Evolutionary conservation across 2,888 invertebrate genomes (phyloP).

Genomic region (Saturnia pavonia): DNA sequence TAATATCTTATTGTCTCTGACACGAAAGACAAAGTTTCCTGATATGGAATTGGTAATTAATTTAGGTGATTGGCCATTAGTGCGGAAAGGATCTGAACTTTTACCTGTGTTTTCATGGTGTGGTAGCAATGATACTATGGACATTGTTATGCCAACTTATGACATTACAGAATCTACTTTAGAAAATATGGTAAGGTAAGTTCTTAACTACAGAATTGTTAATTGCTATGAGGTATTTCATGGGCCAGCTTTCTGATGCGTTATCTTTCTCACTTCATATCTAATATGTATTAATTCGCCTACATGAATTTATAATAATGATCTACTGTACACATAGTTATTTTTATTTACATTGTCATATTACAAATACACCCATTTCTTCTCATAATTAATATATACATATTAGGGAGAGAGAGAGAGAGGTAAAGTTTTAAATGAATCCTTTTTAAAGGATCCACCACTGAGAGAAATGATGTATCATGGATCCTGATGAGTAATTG

Average conservation of each 20-base stretch:
- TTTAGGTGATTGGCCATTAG: conserved; percentile 97
- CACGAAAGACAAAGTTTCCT: conserved; percentile 90
- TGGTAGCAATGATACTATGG: conserved; percentile 91
- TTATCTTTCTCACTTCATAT: background rate
- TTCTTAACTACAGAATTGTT: background rate
- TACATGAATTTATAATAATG: too few species aligned
- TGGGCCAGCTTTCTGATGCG: background rate
- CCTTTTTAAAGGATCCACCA: background rate
- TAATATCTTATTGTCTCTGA: conserved; percentile 89
- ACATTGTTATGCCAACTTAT: conserved; percentile 97
- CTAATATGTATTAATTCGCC: too few species aligned
- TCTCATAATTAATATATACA: background rate
- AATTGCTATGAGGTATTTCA: background rate
- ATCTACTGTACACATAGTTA: too few species aligned
- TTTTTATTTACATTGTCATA: background rate
- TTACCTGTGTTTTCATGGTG: conserved; percentile 98
- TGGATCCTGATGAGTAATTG: background rate
- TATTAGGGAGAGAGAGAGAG: background rate
- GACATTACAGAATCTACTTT: conserved; percentile 95
- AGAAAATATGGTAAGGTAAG: conserved; percentile 95
- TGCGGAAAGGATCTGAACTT: conserved; percentile 77
- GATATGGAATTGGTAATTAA: conserved; percentile 95
- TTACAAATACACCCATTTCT: too few species aligned
- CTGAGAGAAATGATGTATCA: background rate
- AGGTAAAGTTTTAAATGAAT: background rate